Evolutionary conservation across 2,888 invertebrate species (phyloP).

Genomic region (Zootermopsis nevadensis): DNA sequence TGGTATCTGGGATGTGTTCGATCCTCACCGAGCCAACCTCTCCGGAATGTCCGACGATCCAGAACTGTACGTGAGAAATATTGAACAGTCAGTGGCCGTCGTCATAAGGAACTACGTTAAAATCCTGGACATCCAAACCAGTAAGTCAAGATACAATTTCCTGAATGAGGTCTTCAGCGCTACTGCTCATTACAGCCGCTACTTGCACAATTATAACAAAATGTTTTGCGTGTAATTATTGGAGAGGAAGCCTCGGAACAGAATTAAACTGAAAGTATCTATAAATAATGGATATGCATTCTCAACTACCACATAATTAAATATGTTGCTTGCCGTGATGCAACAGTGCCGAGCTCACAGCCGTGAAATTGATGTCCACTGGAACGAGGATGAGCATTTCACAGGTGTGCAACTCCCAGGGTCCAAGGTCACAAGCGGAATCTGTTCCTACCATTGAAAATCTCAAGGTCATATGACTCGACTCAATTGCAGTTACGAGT

Average conservation of each 20-base stretch:
- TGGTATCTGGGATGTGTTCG: slow-evolving; percentile 82
- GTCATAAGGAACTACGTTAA: slow-evolving; percentile 82
- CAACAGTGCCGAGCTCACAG: not conserved
- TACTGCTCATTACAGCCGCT: not conserved
- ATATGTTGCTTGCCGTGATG: not conserved
- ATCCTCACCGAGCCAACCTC: slow-evolving; percentile 82
- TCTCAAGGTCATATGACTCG: slow-evolving; percentile 21
- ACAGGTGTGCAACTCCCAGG: not conserved
- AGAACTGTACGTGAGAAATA: slow-evolving; percentile 84
- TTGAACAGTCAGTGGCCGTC: slow-evolving; percentile 86
- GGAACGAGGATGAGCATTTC: slow-evolving; percentile 5
- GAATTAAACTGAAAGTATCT: slow-evolving; percentile 7
- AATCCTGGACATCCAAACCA: slow-evolving; percentile 64
- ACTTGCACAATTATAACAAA: not conserved
- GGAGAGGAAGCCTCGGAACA: not conserved
- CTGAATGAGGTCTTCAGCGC: not conserved
- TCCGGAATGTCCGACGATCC: slow-evolving; percentile 81
- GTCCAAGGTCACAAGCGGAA: slow-evolving; percentile 15
- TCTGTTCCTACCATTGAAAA: slow-evolving; percentile 15
- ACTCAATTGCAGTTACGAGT: slow-evolving; percentile 31
- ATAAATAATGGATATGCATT: not conserved
- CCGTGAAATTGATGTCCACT: slow-evolving; percentile 16
- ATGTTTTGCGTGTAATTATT: not conserved
- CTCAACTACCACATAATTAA: no score
- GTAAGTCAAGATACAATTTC: slow-evolving; percentile 61